Evolutionary conservation across 2,113 vertebrate species (phyloP), one percentile per base, ranked within the genome.

Genomic region (Vidua chalybeata): DNA sequence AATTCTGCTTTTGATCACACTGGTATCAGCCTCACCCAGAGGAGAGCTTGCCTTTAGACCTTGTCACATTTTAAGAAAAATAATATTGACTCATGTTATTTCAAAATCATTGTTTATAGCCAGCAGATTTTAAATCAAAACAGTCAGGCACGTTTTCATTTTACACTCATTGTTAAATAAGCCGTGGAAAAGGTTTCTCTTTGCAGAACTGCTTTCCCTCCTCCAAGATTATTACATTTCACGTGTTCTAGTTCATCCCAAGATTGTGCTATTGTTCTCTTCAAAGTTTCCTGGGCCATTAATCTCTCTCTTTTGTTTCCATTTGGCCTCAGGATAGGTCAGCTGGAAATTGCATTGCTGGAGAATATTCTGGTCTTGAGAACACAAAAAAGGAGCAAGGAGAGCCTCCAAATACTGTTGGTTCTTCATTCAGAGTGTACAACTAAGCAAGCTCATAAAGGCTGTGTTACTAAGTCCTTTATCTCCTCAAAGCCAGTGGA

Each of bases 261-360:
- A 96, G 31, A 96, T 87, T 6, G 10, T 87, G 64, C 43, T 75
- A 78, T 94, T 95, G 74, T 95, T 96, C 80, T 92, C 78, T 90
- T 96, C 81, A 94, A 94, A 96, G 94, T 84, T 94, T 90, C 76
- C 21, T 81, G 39, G 37, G 19, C 86, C 54, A 61, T 96, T 96
- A 94, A 95, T 94, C 94, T 96, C 63, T 83, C 67, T 79, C 52
- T 92, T n/a, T 95, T 91, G 85, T 96, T 96, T 88, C 82, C 64
- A 90, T 74, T 80, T 96, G 94, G 90, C 93, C 93, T 92, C 21
- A 21, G 66, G 76, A 94, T 84, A 96, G 82, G 94, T 94, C 96
- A 94, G 92, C 73, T 95, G 88, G 83, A 96, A 94, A 89, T 71
- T 30, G 33, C n/a, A 45, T 74, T 83, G 82, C 80, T 71, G 54